These are phyloP conservation scores for Gymnocheta viridis DNA, from an alignment of 2,888 invertebrate genomes.

Conservation along the genomic window DNA sequence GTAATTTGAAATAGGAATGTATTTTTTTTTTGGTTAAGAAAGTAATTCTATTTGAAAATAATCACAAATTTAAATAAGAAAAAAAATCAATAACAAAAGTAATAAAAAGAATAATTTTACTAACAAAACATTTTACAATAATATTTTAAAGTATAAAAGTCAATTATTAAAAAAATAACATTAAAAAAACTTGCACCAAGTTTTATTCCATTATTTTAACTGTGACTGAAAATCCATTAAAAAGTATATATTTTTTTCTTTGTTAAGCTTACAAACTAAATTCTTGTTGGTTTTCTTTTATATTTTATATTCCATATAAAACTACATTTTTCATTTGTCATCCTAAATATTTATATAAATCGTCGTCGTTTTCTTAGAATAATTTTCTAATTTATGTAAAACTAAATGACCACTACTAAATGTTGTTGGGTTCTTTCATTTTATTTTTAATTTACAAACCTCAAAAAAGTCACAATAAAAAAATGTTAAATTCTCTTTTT, in stretches of 20 bases:
- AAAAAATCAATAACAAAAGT: constrained; percentile 1
- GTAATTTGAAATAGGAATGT: constrained; percentile 63
- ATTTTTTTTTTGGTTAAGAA: constrained; percentile 28
- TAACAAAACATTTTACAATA: too few relatives aligned
- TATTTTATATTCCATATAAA: constrained; percentile 69
- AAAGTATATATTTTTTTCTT: constrained; percentile 31
- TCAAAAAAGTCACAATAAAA: constrained; percentile 54
- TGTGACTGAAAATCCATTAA: constrained; percentile 40
- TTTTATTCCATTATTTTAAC: background rate
- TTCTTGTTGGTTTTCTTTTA: constrained; percentile 37
- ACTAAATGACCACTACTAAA: constrained; percentile 66
- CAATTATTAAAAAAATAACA: constrained; percentile 20
- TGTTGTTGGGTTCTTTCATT: constrained; percentile 55
- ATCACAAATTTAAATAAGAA: constrained; percentile 64
- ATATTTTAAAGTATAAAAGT: background rate
- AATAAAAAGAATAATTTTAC: constrained; percentile 23
- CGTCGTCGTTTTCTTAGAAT: constrained; percentile 49
- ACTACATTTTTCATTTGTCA: constrained; percentile 68
- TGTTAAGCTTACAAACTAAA: constrained; percentile 55
- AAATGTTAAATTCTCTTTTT: constrained; percentile 5
- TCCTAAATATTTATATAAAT: constrained; percentile 59
- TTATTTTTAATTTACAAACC: constrained; percentile 48
- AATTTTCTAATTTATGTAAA: constrained; percentile 50
- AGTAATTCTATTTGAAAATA: constrained; percentile 43
- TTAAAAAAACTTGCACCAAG: background rate